A percentile compares a stretch with the other conserved stretches of the same genome.
Conservation (phyloP, 2,888 invertebrate species). For the Acanthopleura granulata region DNA sequence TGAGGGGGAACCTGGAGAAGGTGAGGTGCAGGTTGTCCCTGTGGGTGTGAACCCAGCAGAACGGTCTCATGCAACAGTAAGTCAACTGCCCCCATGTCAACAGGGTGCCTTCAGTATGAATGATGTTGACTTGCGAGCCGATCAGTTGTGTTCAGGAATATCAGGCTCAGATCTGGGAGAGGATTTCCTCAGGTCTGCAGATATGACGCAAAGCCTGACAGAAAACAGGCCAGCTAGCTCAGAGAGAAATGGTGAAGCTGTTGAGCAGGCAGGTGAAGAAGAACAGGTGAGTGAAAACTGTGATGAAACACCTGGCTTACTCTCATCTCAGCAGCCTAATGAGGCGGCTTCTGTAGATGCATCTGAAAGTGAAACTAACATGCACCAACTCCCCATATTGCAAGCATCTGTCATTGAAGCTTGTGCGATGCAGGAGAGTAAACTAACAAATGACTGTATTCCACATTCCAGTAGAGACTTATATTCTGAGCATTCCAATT, state of each 20-base stretch:
- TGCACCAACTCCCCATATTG: too few species aligned
- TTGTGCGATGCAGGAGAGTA: neutral
- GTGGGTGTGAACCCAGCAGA: neutral
- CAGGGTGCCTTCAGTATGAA: neutral
- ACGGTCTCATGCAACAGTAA: neutral
- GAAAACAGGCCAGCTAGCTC: neutral
- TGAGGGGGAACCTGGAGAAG: neutral
- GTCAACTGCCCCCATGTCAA: slow-evolving; percentile 1
- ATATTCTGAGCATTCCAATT: neutral
- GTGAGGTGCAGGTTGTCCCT: neutral
- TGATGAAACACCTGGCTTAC: neutral
- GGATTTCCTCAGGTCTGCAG: slow-evolving; percentile 6
- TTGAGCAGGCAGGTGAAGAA: neutral
- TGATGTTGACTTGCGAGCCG: neutral
- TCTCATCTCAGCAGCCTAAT: neutral
- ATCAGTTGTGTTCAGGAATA: neutral
- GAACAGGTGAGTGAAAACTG: neutral
- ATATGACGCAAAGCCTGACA: neutral
- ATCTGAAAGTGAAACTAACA: neutral
- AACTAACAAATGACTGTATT: neutral
- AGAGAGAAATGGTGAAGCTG: neutral
- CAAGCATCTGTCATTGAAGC: neutral
- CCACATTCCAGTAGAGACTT: neutral
- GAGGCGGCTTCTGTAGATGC: neutral
- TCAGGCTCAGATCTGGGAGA: neutral